Base-by-base conservation (phyloP, 2,113 vertebrate species). In the Pelecanoides urinatrix region DNA sequence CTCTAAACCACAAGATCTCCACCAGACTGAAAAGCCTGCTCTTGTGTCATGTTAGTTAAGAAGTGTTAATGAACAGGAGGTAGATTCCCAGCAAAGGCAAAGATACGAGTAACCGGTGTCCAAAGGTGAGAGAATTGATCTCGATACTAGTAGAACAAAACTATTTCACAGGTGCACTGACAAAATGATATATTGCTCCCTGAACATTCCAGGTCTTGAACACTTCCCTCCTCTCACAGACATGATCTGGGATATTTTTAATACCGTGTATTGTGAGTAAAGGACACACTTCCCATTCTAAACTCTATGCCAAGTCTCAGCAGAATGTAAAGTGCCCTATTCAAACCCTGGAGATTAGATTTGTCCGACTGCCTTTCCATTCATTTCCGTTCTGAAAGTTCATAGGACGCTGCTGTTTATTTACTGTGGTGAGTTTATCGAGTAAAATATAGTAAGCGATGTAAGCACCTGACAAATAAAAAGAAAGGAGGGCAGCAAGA, bases 261-360 rank as follows among this genome's bases (percentile, higher is more conserved):
- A 92, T 49, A 15, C 65, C n/a, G 49, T 0, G 8, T 42, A 94
- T 18, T 92, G 81, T 80, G 96, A 56, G 72, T 30, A 86, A 81
- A 97, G 88, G 81, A 93, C 90, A 76, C 82, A 66, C 75, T 97
- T 97, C 97, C 97, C 88, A 55, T 96, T 78, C 80, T 25, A 80
- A 88, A 27, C 77, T 82, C 74, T 2, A 21, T 92, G 97, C 96
- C 97, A 97, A 97, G 77, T 93, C 92, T 93, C 85, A 34, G 80
- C 88, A 80, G 80, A 87, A 80, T 47, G 88, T 22, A 12, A 85
- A 92, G 40, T 89, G 90, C 90, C 83, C 91, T 10, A 14, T 23
- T 88, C 77, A 86, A 52, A 81, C 30, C 58, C 80, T 40, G 65
- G 77, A 94, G 91, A 92, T 92, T 36, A 87, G 52, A 68, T 85